Base-by-base conservation (phyloP, 2,888 invertebrate genomes). In the Platycheirus rosarum region DNA sequence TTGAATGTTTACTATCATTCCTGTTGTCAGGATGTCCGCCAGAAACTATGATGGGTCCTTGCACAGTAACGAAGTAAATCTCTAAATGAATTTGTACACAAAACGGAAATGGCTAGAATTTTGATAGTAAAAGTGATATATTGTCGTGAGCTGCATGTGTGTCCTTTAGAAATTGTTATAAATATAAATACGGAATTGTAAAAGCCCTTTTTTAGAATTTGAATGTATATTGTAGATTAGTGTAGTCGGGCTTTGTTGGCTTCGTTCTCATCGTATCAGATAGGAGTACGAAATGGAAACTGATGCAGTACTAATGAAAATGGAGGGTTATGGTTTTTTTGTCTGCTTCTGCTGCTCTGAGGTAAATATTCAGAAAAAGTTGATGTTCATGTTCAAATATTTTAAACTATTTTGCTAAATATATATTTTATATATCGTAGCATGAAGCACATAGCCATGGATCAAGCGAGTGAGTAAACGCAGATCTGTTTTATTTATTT, bases 1-100 rank as follows among this genome's bases (percentile, higher is more conserved):
- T 35, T 62, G 48, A 68, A 79, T 53, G 68, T 62, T 79, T 73
- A 48, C 73, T 74, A 68, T 74, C 78, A 55, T 55, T 66, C 14
- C 48, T 23, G 13, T 51, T 49, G 16, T 53, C 60, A 66, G 60
- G 53, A 73, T 48, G 16, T 73, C 42, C 73, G 65, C 29, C 51
- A 35, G 26, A 13, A 48, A 11, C 57, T 18, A 16, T 32, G 29
- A 51, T 14, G 14, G n/a, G 23, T 23, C 6, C 3, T 2, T 26
- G 26, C 26, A 40, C 26, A 40, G 6, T 6, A 23, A 2, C 6
- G n/a, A n/a, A n/a, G n/a, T n/a, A n/a, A n/a, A n/a, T n/a, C n/a
- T n/a, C n/a, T n/a, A n/a, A n/a, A n/a, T n/a, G n/a, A n/a, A n/a
- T n/a, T n/a, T n/a, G n/a, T n/a, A n/a, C n/a, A n/a, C n/a, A n/a